Base-by-base conservation (phyloP, 2,888 invertebrate genomes). In the Ornithoptera priamus region DNA sequence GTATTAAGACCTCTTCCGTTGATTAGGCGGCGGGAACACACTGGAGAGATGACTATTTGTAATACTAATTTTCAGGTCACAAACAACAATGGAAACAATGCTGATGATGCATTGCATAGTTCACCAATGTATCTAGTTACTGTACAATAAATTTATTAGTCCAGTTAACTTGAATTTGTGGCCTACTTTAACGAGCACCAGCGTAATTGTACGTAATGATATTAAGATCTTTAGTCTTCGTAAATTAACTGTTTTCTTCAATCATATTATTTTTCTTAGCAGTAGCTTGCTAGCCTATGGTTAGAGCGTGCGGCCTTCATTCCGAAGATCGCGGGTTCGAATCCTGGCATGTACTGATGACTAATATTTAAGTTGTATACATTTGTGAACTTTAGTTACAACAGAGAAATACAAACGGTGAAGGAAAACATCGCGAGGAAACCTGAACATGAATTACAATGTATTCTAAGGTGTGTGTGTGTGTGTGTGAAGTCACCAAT, bases 91-190 rank as follows among this genome's bases (percentile, higher is more conserved):
- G 85, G 78, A 77, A 83, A 84, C 84, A 73, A 66, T 65, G 64
- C 72, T 57, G 75, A 75, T 78, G 71, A 75, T 73, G 74, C 75
- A 74, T 74, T 75, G 74, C 83, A 85, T 90, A 88, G 88, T 83
- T 90, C 87, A 88, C 81, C 78, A 83, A 86, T 85, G 85, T 76
- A 85, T 81, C 88, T 85, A 85, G 89, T 89, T 89, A 89, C 86
- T 86, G 83, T 82, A 85, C 84, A 82, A 89, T 90, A 88, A 90
- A 90, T 91, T 89, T 87, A 89, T 90, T 90, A 87, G 84, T 84
- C 85, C 85, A 85, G 85, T 86, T 89, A 88, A 89, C 87, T 87
- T 80, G 84, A 85, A 88, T 88, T 88, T 87, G 87, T 89, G 83
- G 84, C 79, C 76, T 76, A 78, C 78, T 76, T 77, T 39, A 39